Conservation (phyloP, 1,140 invertebrate genomes). For the Sarcophaga bullata region DNA sequence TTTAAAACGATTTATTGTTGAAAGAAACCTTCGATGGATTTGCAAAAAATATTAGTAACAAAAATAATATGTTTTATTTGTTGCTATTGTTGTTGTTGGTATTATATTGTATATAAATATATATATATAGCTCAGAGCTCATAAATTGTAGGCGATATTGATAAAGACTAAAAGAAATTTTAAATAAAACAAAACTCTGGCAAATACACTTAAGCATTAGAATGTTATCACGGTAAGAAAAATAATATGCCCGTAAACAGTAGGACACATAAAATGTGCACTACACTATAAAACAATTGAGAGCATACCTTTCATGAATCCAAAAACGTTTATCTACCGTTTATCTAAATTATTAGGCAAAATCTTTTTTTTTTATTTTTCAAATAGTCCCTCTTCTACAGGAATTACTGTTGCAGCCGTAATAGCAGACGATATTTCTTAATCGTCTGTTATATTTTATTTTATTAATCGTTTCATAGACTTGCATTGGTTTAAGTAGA, state of each 20-base stretch:
- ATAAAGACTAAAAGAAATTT: slow-evolving; percentile 29
- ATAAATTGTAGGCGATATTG: slow-evolving; percentile 34
- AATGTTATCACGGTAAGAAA: too few relatives aligned
- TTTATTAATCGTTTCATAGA: not conserved
- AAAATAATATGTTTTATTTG: not conserved
- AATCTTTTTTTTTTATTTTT: too few relatives aligned
- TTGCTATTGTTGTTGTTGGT: slow-evolving; percentile 19
- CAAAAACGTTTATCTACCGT: too few relatives aligned
- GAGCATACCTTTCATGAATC: too few relatives aligned
- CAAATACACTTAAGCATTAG: not conserved
- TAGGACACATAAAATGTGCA: too few relatives aligned
- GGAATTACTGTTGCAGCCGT: too few relatives aligned
- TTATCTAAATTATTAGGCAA: too few relatives aligned
- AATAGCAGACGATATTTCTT: too few relatives aligned
- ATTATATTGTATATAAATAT: not conserved
- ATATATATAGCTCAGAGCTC: not conserved
- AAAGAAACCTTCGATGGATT: slow-evolving; percentile 35
- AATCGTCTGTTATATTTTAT: too few relatives aligned
- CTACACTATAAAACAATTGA: too few relatives aligned
- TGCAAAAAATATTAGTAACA: slow-evolving; percentile 13
- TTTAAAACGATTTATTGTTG: slow-evolving; percentile 6
- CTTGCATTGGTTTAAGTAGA: not conserved
- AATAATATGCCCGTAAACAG: too few relatives aligned
- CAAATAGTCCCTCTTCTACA: too few relatives aligned
- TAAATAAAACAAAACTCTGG: not conserved